Percentiles rank a stretch among this genome's conserved stretches.
Evolutionary conservation across 2,888 invertebrate species (phyloP).

Genomic region (Carcina quercana): DNA sequence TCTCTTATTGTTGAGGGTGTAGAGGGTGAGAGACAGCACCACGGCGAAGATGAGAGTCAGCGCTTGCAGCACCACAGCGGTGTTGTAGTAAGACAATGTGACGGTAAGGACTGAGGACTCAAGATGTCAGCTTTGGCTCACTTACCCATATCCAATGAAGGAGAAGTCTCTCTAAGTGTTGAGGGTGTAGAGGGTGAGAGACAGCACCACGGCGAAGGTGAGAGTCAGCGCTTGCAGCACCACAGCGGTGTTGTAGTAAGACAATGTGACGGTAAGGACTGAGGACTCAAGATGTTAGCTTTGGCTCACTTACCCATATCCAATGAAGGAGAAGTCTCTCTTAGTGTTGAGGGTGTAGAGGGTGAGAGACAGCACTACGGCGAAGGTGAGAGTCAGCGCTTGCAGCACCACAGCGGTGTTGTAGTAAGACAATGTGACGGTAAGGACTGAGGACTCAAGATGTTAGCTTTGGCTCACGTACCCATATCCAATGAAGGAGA

Average conservation of each 20-base stretch:
- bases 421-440: slow-evolving; percentile 87
- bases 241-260: slow-evolving; percentile 82
- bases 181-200: slow-evolving; percentile 87
- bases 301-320: slow-evolving; percentile 87
- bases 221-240: slow-evolving; percentile 87
- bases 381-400: slow-evolving; percentile 84
- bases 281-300: too few relatives aligned
- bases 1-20: slow-evolving; percentile 88
- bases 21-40: slow-evolving; percentile 83
- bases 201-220: slow-evolving; percentile 82
- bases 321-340: slow-evolving; percentile 85
- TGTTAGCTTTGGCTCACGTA: too few relatives aligned
- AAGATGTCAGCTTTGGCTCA: too few relatives aligned
- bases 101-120: too few relatives aligned
- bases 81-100: slow-evolving; percentile 87
- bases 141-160: slow-evolving; percentile 83
- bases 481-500: slow-evolving; percentile 85
- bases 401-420: slow-evolving; percentile 84
- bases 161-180: slow-evolving; percentile 91
- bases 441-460: too few relatives aligned
- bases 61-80: slow-evolving; percentile 84
- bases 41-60: slow-evolving; percentile 84
- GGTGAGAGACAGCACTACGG: slow-evolving; percentile 83
- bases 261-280: too few relatives aligned
- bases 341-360: slow-evolving; percentile 91